Conservation (phyloP, 2,888 invertebrate species). For the Gymnoscelis rufifasciata region DNA sequence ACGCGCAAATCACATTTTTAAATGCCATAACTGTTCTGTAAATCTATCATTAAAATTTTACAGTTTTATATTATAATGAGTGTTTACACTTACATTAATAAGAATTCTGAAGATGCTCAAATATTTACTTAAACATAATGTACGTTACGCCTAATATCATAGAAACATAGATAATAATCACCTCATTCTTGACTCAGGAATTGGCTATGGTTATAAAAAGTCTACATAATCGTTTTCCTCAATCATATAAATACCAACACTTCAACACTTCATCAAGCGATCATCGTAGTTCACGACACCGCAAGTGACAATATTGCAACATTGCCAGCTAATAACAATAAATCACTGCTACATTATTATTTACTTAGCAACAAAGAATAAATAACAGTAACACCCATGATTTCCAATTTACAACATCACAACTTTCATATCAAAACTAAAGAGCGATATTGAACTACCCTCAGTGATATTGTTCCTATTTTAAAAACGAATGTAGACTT, state of each 20-base stretch:
- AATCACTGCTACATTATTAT: slow-evolving; percentile 60
- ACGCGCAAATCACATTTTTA: no score
- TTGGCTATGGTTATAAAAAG: background rate
- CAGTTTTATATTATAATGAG: no score
- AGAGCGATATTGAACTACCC: background rate
- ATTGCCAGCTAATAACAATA: slow-evolving; percentile 52
- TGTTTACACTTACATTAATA: no score
- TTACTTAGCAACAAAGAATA: slow-evolving; percentile 41
- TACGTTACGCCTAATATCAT: no score
- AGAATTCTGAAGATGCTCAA: no score
- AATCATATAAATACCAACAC: slow-evolving; percentile 9
- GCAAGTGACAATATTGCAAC: slow-evolving; percentile 41
- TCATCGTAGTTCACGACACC: slow-evolving; percentile 26
- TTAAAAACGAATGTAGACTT: background rate
- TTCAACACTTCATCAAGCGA: slow-evolving; percentile 18
- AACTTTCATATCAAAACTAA: background rate
- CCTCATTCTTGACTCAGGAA: no score
- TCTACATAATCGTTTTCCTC: background rate
- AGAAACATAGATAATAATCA: no score
- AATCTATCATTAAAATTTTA: no score
- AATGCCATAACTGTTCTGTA: no score
- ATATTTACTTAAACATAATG: no score
- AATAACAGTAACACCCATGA: slow-evolving; percentile 1
- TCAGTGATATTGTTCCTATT: background rate
- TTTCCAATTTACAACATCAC: background rate